phyloP scores from a whole-genome alignment of 2,888 invertebrate species.

The Tipula helvola region DNA sequence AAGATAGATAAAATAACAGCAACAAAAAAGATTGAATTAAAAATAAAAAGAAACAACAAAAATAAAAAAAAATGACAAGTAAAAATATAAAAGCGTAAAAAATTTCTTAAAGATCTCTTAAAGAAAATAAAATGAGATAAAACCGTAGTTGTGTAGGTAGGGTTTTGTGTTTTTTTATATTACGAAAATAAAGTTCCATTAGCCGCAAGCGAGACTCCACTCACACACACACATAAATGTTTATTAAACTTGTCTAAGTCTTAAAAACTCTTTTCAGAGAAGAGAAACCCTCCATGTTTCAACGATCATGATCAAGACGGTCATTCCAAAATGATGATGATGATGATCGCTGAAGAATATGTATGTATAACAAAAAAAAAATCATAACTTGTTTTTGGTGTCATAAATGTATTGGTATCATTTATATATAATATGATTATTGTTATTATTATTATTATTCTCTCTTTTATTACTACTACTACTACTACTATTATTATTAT shows the following conservation, averaged over 20 bases:
- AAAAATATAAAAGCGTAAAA: background rate
- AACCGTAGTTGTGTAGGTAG: background rate
- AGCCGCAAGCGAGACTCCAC: background rate
- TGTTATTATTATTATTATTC: background rate
- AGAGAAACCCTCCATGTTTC: background rate
- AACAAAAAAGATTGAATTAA: background rate
- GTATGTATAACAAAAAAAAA: background rate
- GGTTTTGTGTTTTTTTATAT: background rate
- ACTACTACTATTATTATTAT: background rate
- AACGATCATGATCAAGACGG: background rate
- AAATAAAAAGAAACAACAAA: background rate
- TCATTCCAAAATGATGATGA: background rate
- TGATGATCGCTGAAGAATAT: background rate
- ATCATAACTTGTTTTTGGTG: constrained; percentile 8
- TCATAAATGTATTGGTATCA: constrained; percentile 9
- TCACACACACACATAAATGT: background rate
- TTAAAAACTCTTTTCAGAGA: background rate
- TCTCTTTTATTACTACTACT: background rate
- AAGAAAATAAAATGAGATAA: background rate
- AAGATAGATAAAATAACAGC: background rate
- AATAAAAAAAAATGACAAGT: background rate
- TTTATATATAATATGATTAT: background rate
- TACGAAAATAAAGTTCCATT: background rate
- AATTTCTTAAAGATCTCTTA: background rate
- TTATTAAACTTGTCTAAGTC: background rate